phyloP scores from a whole-genome alignment of 2,888 invertebrate species.

The Leptura quadrifasciata region DNA sequence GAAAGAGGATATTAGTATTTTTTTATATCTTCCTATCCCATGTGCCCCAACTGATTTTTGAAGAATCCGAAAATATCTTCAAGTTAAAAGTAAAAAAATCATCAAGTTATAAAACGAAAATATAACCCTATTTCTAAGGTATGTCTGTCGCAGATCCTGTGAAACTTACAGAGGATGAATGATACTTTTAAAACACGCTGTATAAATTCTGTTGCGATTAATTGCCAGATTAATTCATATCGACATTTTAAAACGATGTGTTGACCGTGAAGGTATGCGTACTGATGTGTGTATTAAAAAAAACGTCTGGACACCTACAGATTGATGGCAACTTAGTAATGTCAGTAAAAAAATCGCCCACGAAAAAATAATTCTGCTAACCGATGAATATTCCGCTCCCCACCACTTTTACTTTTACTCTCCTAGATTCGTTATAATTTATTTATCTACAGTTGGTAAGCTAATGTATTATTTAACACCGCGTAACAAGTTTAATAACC shows the following conservation, averaged over 20 bases:
- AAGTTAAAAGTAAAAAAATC: too few relatives aligned
- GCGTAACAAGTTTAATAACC: conserved; percentile 44
- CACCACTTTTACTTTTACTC: conserved; percentile 35
- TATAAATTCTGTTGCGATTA: too few relatives aligned
- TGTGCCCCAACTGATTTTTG: too few relatives aligned
- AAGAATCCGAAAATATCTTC: too few relatives aligned
- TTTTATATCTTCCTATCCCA: too few relatives aligned
- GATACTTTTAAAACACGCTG: too few relatives aligned
- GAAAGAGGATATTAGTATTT: too few relatives aligned
- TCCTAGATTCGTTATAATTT: conserved; percentile 16
- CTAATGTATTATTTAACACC: conserved; percentile 44
- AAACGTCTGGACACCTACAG: neutral
- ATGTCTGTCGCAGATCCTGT: too few relatives aligned
- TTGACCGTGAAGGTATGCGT: neutral
- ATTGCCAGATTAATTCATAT: neutral
- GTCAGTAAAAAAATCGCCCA: neutral
- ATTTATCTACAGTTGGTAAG: conserved; percentile 24
- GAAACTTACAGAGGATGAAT: too few relatives aligned
- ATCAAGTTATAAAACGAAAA: too few relatives aligned
- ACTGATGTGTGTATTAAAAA: neutral
- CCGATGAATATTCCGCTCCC: neutral
- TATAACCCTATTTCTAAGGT: too few relatives aligned
- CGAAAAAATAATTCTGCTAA: conserved; percentile 1
- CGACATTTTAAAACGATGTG: neutral
- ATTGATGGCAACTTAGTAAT: neutral